A percentile compares a stretch with the other conserved stretches of the same genome.
Conservation (phyloP, 2,113 vertebrate genomes). For the Ophthalmolycus amberensis region DNA sequence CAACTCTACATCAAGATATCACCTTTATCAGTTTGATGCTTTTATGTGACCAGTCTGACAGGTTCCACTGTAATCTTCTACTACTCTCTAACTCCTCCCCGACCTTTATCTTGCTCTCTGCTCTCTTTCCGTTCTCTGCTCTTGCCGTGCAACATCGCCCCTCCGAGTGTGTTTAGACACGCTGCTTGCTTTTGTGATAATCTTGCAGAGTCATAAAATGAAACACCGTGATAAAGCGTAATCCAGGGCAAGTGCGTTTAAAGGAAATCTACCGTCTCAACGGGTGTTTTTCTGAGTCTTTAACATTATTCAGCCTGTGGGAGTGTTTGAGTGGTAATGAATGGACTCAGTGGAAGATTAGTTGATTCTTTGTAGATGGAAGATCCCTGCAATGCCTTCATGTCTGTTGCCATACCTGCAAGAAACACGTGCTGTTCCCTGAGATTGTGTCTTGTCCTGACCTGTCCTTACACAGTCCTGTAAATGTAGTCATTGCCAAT, state of each 20-base stretch:
- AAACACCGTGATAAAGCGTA: slow-evolving; percentile 11
- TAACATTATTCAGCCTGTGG: slow-evolving; percentile 14
- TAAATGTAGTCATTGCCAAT: neutral
- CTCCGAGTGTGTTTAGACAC: slow-evolving; percentile 13
- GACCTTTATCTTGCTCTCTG: neutral
- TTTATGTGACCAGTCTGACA: neutral
- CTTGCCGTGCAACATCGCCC: neutral
- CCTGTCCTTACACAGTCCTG: neutral
- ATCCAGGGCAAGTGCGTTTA: slow-evolving; percentile 12
- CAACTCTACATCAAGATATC: too few species aligned
- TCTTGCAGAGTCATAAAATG: slow-evolving; percentile 28
- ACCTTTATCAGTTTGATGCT: neutral
- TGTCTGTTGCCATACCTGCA: slow-evolving; percentile 4
- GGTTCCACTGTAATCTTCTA: neutral
- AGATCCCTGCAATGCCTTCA: neutral
- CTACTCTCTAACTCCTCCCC: neutral
- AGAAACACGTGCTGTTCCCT: neutral
- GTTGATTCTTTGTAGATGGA: slow-evolving; percentile 29
- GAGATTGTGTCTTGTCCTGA: neutral
- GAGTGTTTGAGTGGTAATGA: slow-evolving; percentile 39
- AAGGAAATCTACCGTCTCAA: neutral
- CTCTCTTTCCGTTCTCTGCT: slow-evolving; percentile 3
- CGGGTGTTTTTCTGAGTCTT: slow-evolving; percentile 15
- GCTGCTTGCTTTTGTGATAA: slow-evolving; percentile 11
- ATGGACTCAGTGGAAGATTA: slow-evolving; percentile 34